These are phyloP conservation scores for Phoenoteleia sp. DNA, from an alignment of 2,888 invertebrate species.

Conservation along the genomic window DNA sequence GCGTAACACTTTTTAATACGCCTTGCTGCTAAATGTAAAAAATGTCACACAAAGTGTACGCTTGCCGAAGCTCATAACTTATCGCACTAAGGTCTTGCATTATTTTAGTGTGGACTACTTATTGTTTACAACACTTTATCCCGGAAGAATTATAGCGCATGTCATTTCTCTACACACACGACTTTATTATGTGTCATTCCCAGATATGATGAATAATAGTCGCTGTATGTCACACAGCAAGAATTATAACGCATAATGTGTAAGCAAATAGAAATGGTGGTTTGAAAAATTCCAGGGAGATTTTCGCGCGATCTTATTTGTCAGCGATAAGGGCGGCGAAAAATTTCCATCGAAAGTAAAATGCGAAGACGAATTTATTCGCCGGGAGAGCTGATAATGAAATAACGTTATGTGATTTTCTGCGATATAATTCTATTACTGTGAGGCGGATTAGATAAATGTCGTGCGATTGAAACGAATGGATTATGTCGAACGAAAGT, in stretches of 20 bases:
- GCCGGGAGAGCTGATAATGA: neutral
- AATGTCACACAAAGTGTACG: constrained; percentile 35
- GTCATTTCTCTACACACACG: constrained; percentile 53
- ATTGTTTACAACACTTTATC: constrained; percentile 69
- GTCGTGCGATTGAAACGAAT: neutral
- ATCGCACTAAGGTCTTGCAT: constrained; percentile 47
- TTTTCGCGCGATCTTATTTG: constrained; percentile 52
- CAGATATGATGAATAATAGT: constrained; percentile 61
- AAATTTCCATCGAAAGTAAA: constrained; percentile 21
- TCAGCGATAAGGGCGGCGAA: constrained; percentile 33
- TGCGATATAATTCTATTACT: neutral
- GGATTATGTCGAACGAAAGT: neutral
- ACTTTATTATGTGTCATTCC: constrained; percentile 66
- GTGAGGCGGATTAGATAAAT: neutral
- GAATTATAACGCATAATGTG: constrained; percentile 55
- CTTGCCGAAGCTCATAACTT: constrained; percentile 44
- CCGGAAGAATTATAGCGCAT: constrained; percentile 56
- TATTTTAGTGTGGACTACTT: constrained; percentile 64
- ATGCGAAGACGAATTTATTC: constrained; percentile 25
- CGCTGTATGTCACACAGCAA: constrained; percentile 25
- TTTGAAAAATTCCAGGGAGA: constrained; percentile 37
- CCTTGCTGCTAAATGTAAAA: constrained; percentile 42
- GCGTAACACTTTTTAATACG: constrained; percentile 55
- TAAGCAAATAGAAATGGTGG: constrained; percentile 48
- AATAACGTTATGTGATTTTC: neutral